Conservation (phyloP, 2,113 vertebrate species). For the Lagenorhynchus albirostris region DNA sequence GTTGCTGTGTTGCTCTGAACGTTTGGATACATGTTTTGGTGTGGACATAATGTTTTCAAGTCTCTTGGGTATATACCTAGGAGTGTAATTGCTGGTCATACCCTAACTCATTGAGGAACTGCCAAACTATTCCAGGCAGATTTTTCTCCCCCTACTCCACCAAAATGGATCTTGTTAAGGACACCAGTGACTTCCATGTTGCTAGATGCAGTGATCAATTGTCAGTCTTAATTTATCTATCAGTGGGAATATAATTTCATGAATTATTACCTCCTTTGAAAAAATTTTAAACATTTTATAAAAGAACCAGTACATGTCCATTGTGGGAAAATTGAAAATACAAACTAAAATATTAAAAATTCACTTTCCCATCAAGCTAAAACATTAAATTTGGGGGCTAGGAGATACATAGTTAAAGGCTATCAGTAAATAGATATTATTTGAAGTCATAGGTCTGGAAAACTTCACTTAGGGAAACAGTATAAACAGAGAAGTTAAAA, state of each 20-base stretch:
- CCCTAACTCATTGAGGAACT: background rate
- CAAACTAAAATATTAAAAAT: constrained; percentile 7
- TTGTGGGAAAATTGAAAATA: constrained; percentile 11
- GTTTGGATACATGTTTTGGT: background rate
- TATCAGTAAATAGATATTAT: background rate
- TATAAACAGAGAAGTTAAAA: background rate
- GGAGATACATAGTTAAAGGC: background rate
- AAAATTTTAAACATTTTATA: background rate
- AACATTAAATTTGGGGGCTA: background rate
- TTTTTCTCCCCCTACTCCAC: background rate
- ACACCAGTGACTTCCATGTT: constrained; percentile 7
- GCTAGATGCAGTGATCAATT: background rate
- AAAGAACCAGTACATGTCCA: background rate
- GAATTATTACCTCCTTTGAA: background rate
- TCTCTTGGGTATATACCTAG: background rate
- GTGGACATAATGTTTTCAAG: background rate
- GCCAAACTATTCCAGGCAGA: background rate
- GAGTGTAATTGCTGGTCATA: background rate
- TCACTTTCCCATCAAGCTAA: background rate
- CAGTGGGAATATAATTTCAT: background rate
- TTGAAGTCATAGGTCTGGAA: background rate
- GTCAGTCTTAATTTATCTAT: background rate
- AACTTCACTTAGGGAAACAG: background rate
- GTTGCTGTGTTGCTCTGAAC: background rate
- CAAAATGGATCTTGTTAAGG: background rate